Evolutionary conservation across 2,797 vertebrate genomes (phyloP).

Genomic region (Dryobates pubescens): DNA sequence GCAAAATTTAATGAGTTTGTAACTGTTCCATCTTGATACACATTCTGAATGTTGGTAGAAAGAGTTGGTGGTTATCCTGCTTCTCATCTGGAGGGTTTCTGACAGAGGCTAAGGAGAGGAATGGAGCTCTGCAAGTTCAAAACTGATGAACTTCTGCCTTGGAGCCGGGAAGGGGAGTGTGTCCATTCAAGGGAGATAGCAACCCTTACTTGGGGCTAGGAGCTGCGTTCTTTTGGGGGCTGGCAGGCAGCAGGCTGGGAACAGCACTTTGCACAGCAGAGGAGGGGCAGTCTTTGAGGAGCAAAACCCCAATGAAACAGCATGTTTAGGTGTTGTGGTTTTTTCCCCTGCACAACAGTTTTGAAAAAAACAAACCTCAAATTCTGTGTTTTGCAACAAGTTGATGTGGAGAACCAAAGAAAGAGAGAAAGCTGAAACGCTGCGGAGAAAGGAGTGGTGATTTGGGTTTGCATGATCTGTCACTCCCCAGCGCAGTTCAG

Average conservation of each 20-base stretch:
- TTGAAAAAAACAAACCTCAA: not conserved
- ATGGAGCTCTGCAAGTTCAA: not conserved
- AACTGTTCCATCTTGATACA: not conserved
- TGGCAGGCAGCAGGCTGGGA: accelerated
- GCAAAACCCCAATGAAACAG: not conserved
- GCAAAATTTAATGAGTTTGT: not conserved
- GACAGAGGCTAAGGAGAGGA: not conserved
- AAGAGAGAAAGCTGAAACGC: not conserved
- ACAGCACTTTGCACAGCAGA: not conserved
- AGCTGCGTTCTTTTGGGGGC: not conserved
- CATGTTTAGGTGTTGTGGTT: too few relatives aligned
- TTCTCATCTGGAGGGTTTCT: not conserved
- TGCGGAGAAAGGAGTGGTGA: not conserved
- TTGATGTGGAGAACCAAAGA: not conserved
- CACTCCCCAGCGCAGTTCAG: not conserved
- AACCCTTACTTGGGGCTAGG: not conserved
- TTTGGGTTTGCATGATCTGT: not conserved
- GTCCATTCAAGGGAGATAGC: accelerated
- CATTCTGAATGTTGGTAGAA: not conserved
- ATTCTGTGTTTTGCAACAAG: conserved; percentile 5
- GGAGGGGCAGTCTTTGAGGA: not conserved
- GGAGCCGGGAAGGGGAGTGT: not conserved
- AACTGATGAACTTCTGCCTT: not conserved
- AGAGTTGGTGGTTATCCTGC: not conserved
- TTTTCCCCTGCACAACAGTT: not conserved